Base-by-base conservation (phyloP, 2,113 vertebrate species). In the Protobothrops flavoviridis region DNA sequence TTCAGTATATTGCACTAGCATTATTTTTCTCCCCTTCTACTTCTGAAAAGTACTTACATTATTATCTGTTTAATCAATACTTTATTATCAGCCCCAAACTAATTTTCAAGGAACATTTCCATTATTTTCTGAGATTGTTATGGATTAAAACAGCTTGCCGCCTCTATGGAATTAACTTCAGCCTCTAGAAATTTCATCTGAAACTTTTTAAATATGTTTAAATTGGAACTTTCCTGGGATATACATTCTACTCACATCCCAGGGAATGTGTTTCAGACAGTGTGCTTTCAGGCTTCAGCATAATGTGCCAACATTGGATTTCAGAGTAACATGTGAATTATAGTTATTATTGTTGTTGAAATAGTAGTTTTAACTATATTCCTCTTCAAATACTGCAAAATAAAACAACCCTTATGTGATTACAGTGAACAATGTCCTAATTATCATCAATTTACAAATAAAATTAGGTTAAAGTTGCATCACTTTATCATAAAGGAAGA, bases 1-100 rank as follows among this genome's bases (percentile, higher is more conserved):
- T 85, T 85, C 52, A 55, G 23, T 55, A 56, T 55, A 39, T 85
- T 45, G 12, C n/a, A 55, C 43, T 43, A 29, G 11, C 39, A 12
- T 7, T 8, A 23, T 43, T 33, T 33, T 91, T 85, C 43, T 29
- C 53, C 43, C 55, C 26, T 26, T 7, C 10, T 7, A 48, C 29
- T 21, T 57, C 15, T 85, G 23, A 20, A 55, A 90, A 33, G 23
- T 81, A 39, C 64, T 21, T 39, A 86, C 15, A 86, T 86, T 86
- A 7, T 86, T 81, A 86, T 91, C 23, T 91, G 74, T 85, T 91
- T 86, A 90, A 90, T n/a, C 45, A 74, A 85, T 91, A 64, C 29
- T 64, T 92, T 59, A 87, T 11, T 52, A 33, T 69, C 48, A 53
- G 29, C 26, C n/a, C n/a, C 86, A 88, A 69, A 1, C 43, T 61